phyloP scores from a whole-genome alignment of 2,888 invertebrate genomes.

The Drosophila austrosaltans region DNA sequence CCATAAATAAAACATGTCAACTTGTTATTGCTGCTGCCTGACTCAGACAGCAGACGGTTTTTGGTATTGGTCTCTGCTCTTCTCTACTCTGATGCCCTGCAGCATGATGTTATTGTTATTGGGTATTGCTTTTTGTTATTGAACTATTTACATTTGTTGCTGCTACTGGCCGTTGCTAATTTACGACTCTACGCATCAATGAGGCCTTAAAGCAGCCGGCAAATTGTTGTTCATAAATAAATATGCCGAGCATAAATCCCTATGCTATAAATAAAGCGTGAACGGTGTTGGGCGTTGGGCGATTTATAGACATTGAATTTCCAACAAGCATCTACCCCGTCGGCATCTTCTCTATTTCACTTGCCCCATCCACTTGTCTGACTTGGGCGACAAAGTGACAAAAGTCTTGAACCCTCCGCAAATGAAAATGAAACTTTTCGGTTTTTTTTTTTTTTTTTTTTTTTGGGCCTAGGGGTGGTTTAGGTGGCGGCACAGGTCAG shows the following conservation, averaged over 20 bases:
- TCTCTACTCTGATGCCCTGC: conserved; percentile 24
- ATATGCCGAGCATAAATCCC: conserved; percentile 69
- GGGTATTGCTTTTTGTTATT: conserved; percentile 68
- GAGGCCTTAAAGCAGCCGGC: conserved; percentile 69
- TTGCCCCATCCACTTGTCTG: neutral
- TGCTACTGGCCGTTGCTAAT: conserved; percentile 56
- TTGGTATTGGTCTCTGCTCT: conserved; percentile 24
- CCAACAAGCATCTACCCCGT: conserved; percentile 12
- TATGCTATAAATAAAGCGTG: conserved; percentile 61
- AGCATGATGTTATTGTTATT: conserved; percentile 64
- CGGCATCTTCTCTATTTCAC: no score
- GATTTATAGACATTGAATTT: conserved; percentile 74
- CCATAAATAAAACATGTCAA: conserved; percentile 80
- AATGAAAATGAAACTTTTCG: conserved; percentile 61
- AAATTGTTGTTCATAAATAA: conserved; percentile 76
- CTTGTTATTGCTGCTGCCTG: conserved; percentile 66
- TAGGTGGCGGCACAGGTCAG: conserved; percentile 25
- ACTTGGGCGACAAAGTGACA: conserved; percentile 53
- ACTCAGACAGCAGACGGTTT: conserved; percentile 46
- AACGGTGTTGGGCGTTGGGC: conserved; percentile 48
- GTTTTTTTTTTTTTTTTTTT: neutral
- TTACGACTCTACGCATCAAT: conserved; percentile 62
- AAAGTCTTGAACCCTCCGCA: conserved; percentile 32
- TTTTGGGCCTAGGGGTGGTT: conserved; percentile 29
- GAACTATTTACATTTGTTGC: conserved; percentile 79